Evolutionary conservation across 2,888 invertebrate species (phyloP), one percentile per base, ranked within the genome.

Genomic region (Tanytarsus gracilentus): DNA sequence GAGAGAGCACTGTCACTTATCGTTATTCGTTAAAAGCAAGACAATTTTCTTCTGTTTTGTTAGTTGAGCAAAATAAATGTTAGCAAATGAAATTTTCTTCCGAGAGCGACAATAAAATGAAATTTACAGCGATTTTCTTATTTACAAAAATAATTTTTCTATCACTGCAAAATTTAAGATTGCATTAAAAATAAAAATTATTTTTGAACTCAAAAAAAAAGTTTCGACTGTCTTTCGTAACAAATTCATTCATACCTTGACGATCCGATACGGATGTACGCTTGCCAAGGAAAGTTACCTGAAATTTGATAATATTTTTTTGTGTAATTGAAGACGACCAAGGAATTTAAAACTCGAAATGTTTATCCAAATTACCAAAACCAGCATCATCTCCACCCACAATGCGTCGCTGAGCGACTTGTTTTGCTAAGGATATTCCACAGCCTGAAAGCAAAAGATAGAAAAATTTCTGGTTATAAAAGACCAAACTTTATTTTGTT

Each of bases 271-370:
- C 93, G 79, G 68, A 94, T 94, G 75, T 94, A 94, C 0, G 93
- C 92, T 77, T 93, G 93, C 94, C 94, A 94, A 23, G 94, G 94
- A 70, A 94, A 94, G n/a, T n/a, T n/a, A n/a, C n/a, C n/a, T n/a
- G n/a, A n/a, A n/a, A n/a, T n/a, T n/a, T n/a, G n/a, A n/a, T n/a
- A n/a, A n/a, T n/a, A n/a, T n/a, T n/a, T n/a, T n/a, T n/a, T n/a
- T n/a, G n/a, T n/a, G n/a, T n/a, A n/a, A n/a, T n/a, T n/a, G n/a
- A n/a, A n/a, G n/a, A n/a, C n/a, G n/a, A n/a, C n/a, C n/a, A n/a
- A n/a, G n/a, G n/a, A n/a, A n/a, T n/a, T n/a, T n/a, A n/a, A n/a
- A n/a, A n/a, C n/a, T n/a, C n/a, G n/a, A n/a, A n/a, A n/a, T n/a
- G n/a, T n/a, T n/a, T n/a, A n/a, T n/a, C n/a, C n/a, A n/a, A n/a